Conservation (phyloP, 2,888 invertebrate species). For the Sarcophaga carnaria region DNA sequence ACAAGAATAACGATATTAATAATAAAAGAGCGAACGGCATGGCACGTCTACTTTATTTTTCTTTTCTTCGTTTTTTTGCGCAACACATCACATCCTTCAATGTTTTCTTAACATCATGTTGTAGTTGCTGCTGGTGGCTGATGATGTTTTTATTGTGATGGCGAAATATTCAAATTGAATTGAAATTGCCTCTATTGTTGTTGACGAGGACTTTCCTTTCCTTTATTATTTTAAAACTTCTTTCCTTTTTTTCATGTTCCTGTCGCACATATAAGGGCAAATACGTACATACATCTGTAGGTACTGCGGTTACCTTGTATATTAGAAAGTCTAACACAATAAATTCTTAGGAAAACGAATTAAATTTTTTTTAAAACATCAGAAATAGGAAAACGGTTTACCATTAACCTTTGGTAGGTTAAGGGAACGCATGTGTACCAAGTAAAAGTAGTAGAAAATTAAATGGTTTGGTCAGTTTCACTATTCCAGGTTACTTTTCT, state of each 20-base stretch:
- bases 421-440: too few species aligned
- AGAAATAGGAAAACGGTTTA: too few species aligned
- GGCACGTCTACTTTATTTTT: constrained; percentile 48
- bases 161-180: constrained; percentile 66
- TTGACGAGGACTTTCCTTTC: constrained; percentile 24
- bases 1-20: constrained; percentile 12
- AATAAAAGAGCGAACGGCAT: neutral
- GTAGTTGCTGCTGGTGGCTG: constrained; percentile 23
- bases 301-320: constrained; percentile 45
- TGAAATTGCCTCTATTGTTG: constrained; percentile 69
- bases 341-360: too few species aligned
- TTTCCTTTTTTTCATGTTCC: constrained; percentile 11
- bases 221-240: neutral
- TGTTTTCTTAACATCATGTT: constrained; percentile 50
- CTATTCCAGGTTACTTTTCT: too few species aligned
- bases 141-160: constrained; percentile 42
- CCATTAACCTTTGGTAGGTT: too few species aligned
- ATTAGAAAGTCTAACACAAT: too few species aligned
- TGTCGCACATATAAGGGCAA: constrained; percentile 16
- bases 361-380: too few species aligned
- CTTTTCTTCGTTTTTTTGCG: neutral
- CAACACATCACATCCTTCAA: constrained; percentile 63
- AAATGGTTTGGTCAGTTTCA: too few species aligned
- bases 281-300: constrained; percentile 13
- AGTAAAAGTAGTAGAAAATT: too few species aligned